Base-by-base conservation (phyloP, 2,113 vertebrate species). In the Gallinago media region DNA sequence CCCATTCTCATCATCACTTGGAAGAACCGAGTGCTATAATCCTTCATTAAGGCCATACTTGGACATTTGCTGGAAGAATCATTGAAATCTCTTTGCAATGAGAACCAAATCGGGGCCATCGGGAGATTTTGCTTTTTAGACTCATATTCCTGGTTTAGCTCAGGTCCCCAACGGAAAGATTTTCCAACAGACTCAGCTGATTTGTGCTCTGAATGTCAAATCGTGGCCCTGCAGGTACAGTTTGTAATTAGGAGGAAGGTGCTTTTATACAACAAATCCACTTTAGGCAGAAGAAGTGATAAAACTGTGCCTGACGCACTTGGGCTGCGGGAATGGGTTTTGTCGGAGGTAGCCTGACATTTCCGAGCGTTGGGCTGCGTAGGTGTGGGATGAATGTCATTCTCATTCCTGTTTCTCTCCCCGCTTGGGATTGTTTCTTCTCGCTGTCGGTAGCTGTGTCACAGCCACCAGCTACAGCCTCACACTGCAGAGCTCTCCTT, bases 61-160 rank as follows among this genome's bases (percentile, higher is more conserved):
- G 50, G 65, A 16, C 29, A 25, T 92, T 84, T 66, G 42, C 74
- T 85, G 71, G 66, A 6, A 42, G 26, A 79, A 31, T 15, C 61
- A 17, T 8, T 22, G 55, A 8, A 44, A 6, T 22, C 74, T 15
- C 47, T 1, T 1, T n/a, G 25, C 3, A 6, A 0, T 20, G n/a
- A 1, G 11, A 70, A 1, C 18, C 26, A 5, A 38, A 58, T 2
- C 0, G 2, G 49, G n/a, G 46, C 44, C 42, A 6, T 5, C 21
- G 4, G 65, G 61, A 83, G 54, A 29, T 34, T 47, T 25, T 17
- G 7, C 12, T 44, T 78, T 25, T 47, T 22, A 62, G 14, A 20
- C 21, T 63, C n/a, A 0, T 17, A 2, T 49, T 55, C 40, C 36
- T 78, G 32, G 10, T 2, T 1, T 59, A 34, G 3, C 12, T 68